phyloP scores from a whole-genome alignment of 2,797 vertebrate species.

The Rhincodon typus region DNA sequence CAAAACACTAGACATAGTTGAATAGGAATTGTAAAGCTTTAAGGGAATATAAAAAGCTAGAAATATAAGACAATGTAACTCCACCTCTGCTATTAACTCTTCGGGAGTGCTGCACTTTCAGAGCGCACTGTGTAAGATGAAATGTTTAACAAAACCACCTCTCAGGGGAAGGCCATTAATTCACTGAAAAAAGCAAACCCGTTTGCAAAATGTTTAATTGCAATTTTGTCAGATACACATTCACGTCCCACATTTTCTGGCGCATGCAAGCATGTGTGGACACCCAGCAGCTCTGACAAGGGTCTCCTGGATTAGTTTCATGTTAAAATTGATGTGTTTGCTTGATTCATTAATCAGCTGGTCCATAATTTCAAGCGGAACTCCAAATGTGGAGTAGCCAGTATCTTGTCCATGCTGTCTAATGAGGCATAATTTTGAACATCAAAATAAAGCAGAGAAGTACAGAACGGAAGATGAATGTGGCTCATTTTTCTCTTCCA shows the following conservation, averaged over 20 bases:
- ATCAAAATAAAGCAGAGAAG: background rate
- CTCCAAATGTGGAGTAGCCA: background rate
- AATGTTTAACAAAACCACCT: background rate
- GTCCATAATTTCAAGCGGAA: background rate
- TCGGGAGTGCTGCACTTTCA: background rate
- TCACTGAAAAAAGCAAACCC: too few relatives aligned
- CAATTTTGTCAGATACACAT: background rate
- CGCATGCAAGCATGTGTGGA: background rate
- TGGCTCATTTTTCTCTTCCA: background rate
- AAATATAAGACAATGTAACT: background rate
- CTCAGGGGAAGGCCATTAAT: background rate
- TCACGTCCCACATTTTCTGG: background rate
- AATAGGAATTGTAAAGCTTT: background rate
- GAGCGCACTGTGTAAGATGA: background rate
- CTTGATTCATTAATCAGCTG: background rate
- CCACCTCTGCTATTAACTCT: background rate
- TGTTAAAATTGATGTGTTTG: background rate
- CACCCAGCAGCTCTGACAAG: background rate
- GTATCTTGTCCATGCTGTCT: background rate
- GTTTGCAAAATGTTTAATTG: background rate
- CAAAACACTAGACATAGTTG: background rate
- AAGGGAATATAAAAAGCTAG: background rate
- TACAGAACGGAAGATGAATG: background rate
- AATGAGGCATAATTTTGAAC: background rate
- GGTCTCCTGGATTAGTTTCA: background rate